Conservation (phyloP, 2,113 vertebrate species). For the Pristiophorus japonicus region DNA sequence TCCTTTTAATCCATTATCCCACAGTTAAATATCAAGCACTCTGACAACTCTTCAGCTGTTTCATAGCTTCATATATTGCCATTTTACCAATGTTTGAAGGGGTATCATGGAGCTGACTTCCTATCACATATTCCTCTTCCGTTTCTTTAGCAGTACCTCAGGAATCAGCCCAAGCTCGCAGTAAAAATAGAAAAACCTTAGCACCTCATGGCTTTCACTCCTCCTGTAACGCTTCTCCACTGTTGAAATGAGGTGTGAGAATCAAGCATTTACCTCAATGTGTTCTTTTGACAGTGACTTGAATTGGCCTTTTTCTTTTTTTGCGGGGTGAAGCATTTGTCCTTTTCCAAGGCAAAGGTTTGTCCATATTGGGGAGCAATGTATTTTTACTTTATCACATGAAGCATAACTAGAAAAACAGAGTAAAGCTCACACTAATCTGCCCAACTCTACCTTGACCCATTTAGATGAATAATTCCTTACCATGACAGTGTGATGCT, state of each 20-base stretch:
- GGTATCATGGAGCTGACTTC: background rate
- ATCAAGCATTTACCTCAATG: too few relatives aligned
- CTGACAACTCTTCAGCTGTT: background rate
- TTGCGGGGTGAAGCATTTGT: background rate
- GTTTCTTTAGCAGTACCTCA: background rate
- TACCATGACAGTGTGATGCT: background rate
- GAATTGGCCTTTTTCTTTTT: background rate
- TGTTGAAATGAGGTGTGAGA: too few relatives aligned
- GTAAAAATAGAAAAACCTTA: background rate
- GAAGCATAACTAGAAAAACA: background rate
- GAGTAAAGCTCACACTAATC: background rate
- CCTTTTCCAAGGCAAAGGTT: background rate
- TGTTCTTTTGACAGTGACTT: background rate
- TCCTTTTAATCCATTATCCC: background rate
- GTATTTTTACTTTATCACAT: background rate
- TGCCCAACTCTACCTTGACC: background rate
- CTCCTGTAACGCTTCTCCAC: background rate
- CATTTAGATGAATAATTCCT: background rate
- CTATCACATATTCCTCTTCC: background rate
- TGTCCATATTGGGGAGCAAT: background rate
- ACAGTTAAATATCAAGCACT: background rate
- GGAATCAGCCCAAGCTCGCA: background rate
- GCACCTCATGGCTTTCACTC: background rate
- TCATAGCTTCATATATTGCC: background rate
- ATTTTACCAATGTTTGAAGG: background rate